These are phyloP conservation scores for Neotoma lepida DNA, from an alignment of 2,113 vertebrate species.

Conservation along the genomic window DNA sequence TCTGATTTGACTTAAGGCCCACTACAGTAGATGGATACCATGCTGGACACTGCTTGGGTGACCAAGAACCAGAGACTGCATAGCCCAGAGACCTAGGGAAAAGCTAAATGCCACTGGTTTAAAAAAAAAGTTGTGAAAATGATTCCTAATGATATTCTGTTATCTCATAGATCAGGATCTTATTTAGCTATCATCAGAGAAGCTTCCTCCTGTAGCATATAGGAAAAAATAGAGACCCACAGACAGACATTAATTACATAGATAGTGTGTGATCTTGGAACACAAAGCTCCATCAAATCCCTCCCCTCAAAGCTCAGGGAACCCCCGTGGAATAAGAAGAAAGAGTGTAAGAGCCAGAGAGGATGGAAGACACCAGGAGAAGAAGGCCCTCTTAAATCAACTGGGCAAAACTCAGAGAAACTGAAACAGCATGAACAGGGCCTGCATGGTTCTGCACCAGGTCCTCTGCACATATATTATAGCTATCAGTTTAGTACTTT, in stretches of 20 bases:
- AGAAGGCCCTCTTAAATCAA: not conserved
- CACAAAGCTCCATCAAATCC: not conserved
- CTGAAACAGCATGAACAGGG: not conserved
- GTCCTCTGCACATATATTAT: not conserved
- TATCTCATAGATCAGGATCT: not conserved
- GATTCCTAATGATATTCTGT: not conserved
- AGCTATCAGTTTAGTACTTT: not conserved
- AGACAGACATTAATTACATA: not conserved
- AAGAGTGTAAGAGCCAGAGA: not conserved
- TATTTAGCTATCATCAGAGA: not conserved
- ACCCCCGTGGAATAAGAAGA: not conserved
- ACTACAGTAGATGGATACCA: not conserved
- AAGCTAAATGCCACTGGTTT: not conserved
- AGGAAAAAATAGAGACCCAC: not conserved
- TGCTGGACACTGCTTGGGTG: not conserved
- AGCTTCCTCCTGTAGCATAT: not conserved
- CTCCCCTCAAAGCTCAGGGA: not conserved
- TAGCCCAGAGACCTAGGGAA: not conserved
- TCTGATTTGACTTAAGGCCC: not conserved
- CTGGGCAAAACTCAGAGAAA: too few species aligned
- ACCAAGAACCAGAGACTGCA: not conserved
- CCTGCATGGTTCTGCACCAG: accelerated
- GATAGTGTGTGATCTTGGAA: not conserved
- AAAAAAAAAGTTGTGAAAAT: not conserved
- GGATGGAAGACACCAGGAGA: not conserved